Conservation (phyloP, 1,140 invertebrate genomes). For the Sminthurides bifidus region DNA sequence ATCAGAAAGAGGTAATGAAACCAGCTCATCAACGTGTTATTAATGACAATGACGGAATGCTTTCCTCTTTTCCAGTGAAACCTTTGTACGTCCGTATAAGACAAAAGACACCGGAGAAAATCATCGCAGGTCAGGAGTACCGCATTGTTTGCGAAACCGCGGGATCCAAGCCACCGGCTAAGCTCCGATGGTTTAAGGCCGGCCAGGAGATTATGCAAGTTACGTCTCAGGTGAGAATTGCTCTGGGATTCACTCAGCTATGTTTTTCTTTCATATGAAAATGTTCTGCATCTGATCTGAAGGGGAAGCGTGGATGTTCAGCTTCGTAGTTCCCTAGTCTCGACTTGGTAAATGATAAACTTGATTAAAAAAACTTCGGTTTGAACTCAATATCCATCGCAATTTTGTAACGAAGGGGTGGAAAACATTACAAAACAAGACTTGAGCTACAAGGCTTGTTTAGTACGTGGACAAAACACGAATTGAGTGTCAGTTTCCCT, state of each 20-base stretch:
- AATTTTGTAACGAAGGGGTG: too few species aligned
- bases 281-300: slow-evolving; percentile 36
- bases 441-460: too few species aligned
- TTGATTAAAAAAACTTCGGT: not conserved
- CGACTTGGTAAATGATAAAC: not conserved
- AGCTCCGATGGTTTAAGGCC: slow-evolving; percentile 78
- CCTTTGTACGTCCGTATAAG: slow-evolving; percentile 62
- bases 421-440: too few species aligned
- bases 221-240: slow-evolving; percentile 58
- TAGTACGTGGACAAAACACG: too few species aligned
- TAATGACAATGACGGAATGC: not conserved
- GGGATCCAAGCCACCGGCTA: slow-evolving; percentile 68
- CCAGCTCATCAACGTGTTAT: not conserved
- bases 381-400: not conserved
- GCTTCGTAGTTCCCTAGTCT: not conserved
- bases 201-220: slow-evolving; percentile 41
- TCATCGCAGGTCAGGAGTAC: slow-evolving; percentile 62
- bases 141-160: slow-evolving; percentile 67
- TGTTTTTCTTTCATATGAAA: not conserved
- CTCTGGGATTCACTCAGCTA: slow-evolving; percentile 33
- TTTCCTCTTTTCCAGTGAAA: slow-evolving; percentile 49
- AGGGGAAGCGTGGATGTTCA: not conserved
- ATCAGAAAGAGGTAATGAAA: too few species aligned
- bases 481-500: too few species aligned
- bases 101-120: slow-evolving; percentile 43